Evolutionary conservation across 2,888 invertebrate genomes (phyloP).

Genomic region (Caenorhabditis auriculariae): DNA sequence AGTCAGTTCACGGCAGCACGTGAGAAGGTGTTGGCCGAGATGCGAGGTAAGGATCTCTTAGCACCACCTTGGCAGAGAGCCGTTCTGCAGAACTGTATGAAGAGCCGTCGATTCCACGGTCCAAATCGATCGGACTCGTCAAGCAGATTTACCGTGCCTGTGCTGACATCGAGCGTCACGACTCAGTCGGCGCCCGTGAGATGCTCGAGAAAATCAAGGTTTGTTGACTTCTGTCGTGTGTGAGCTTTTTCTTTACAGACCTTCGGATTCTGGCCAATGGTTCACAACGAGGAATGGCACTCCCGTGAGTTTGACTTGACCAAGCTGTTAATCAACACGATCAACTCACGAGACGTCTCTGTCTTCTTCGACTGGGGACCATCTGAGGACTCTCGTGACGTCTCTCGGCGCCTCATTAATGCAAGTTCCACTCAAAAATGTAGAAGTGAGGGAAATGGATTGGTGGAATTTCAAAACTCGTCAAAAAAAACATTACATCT

Average conservation of each 20-base stretch:
- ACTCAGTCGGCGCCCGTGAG: conserved; percentile 38
- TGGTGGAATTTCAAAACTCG: background rate
- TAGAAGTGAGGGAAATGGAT: no score
- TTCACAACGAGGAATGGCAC: conserved; percentile 41
- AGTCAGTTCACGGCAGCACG: conserved; percentile 54
- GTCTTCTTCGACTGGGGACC: conserved; percentile 57
- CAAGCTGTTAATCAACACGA: conserved; percentile 42
- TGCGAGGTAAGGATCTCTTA: conserved; percentile 32
- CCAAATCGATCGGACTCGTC: conserved; percentile 50
- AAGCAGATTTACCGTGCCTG: conserved; percentile 50
- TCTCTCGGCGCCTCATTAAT: conserved; percentile 36
- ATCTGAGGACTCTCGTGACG: conserved; percentile 52
- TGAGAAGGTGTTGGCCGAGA: conserved; percentile 55
- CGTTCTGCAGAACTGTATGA: conserved; percentile 51
- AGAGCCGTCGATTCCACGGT: conserved; percentile 38
- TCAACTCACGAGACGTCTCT: conserved; percentile 46
- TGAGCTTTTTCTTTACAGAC: conserved; percentile 9
- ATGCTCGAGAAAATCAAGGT: conserved; percentile 46
- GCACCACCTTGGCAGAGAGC: background rate
- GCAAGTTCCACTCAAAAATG: conserved; percentile 11
- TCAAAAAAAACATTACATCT: no score
- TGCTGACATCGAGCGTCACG: conserved; percentile 50
- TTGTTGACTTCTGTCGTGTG: background rate
- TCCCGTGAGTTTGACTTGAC: conserved; percentile 34
- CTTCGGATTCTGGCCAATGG: conserved; percentile 55